Conservation (phyloP, 2,888 invertebrate genomes). For the Desoria tigrina region DNA sequence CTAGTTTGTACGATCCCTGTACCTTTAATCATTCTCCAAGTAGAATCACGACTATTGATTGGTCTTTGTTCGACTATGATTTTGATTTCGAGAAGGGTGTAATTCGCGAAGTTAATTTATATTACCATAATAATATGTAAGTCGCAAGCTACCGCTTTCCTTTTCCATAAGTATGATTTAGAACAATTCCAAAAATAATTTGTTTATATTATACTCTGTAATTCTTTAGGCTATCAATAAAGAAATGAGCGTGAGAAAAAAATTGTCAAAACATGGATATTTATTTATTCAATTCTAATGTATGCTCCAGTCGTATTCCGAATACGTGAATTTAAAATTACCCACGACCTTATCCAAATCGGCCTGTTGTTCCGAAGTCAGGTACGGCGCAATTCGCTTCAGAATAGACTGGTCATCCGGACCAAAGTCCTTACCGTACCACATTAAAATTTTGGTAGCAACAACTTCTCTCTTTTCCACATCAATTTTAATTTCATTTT, state of each 20-base stretch:
- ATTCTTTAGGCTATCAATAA: no score
- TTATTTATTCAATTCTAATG: slow-evolving; percentile 14
- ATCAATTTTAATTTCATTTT: slow-evolving; percentile 35
- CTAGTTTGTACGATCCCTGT: slow-evolving; percentile 1
- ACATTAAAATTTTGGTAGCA: slow-evolving; percentile 43
- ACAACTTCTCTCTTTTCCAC: slow-evolving; percentile 33
- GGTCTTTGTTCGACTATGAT: slow-evolving; percentile 42
- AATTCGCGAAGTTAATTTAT: slow-evolving; percentile 32
- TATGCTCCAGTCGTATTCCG: slow-evolving; percentile 45
- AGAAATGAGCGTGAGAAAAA: no score
- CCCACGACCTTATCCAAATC: slow-evolving; percentile 16
- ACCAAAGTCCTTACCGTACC: slow-evolving; percentile 44
- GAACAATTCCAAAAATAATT: no score
- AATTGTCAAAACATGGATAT: neutral
- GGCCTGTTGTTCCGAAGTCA: slow-evolving; percentile 21
- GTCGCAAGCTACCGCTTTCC: neutral
- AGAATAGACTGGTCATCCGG: slow-evolving; percentile 36
- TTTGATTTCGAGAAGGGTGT: slow-evolving; percentile 47
- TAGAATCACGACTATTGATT: slow-evolving; percentile 11
- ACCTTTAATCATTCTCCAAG: neutral
- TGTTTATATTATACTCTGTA: no score
- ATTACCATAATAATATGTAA: neutral
- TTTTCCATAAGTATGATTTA: no score
- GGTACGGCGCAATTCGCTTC: slow-evolving; percentile 22
- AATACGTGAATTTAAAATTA: slow-evolving; percentile 28